Percentiles rank a stretch among this genome's conserved stretches.
phyloP scores from a whole-genome alignment of 2,797 vertebrate genomes.

The Sebastes matsubarae region DNA sequence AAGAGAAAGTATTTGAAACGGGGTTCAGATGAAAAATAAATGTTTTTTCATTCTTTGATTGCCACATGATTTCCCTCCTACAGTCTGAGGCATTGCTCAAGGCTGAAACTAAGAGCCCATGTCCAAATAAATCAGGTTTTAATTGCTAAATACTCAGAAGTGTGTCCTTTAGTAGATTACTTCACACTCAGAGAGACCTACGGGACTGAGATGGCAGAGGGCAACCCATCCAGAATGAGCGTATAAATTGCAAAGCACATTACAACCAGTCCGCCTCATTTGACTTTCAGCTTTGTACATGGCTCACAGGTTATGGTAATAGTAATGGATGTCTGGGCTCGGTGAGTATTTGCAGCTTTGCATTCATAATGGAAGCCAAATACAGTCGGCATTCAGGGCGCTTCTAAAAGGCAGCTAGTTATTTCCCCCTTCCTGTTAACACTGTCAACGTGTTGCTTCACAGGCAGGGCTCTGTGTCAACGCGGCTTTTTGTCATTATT shows the following conservation, averaged over 20 bases:
- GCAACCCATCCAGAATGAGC: constrained; percentile 24
- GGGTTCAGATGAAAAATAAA: neutral
- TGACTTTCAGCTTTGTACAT: constrained; percentile 61
- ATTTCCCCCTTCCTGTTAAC: constrained; percentile 34
- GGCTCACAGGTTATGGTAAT: constrained; percentile 56
- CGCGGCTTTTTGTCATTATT: constrained; percentile 53
- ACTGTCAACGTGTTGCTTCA: constrained; percentile 7
- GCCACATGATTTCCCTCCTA: constrained; percentile 17
- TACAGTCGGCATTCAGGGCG: neutral
- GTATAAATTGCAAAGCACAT: constrained; percentile 47
- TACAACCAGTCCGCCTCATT: constrained; percentile 51
- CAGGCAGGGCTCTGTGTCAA: constrained; percentile 11
- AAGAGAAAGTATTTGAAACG: constrained; percentile 32
- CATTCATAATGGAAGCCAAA: constrained; percentile 33
- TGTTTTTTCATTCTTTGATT: constrained; percentile 19
- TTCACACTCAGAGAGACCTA: constrained; percentile 28
- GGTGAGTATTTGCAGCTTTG: constrained; percentile 34
- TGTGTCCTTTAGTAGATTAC: neutral
- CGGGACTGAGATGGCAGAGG: constrained; percentile 29
- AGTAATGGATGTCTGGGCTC: constrained; percentile 38
- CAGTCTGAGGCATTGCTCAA: neutral
- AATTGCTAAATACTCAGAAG: constrained; percentile 19
- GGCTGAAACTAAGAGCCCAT: constrained; percentile 1
- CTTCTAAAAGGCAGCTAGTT: constrained; percentile 15
- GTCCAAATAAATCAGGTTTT: constrained; percentile 16